Percentiles rank a stretch among this genome's conserved stretches.
phyloP scores from a whole-genome alignment of 2,888 invertebrate species.

The Osmoderma eremita region DNA sequence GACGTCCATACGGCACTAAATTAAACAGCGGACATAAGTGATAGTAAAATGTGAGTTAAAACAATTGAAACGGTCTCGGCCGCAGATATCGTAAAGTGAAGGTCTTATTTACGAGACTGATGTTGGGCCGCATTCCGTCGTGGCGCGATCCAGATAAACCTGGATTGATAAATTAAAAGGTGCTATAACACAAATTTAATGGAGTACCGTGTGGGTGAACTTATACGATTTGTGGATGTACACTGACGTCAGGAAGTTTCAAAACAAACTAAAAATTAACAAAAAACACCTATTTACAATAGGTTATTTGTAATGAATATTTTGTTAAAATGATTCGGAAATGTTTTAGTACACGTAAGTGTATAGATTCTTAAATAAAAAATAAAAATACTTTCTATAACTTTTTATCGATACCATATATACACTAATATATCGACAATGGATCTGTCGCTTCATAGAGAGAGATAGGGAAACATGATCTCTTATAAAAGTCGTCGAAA shows the following conservation, averaged over 20 bases:
- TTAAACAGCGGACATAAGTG: constrained; percentile 45
- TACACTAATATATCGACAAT: not conserved
- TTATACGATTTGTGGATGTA: constrained; percentile 13
- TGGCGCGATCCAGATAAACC: constrained; percentile 49
- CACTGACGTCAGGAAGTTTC: constrained; percentile 12
- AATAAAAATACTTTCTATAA: not conserved
- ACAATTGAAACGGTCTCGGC: constrained; percentile 47
- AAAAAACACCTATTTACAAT: no score
- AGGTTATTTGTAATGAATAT: no score
- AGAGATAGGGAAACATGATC: constrained; percentile 10
- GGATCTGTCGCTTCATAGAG: not conserved
- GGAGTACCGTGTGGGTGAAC: constrained; percentile 49
- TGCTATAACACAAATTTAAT: constrained; percentile 53
- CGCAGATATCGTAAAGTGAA: constrained; percentile 46
- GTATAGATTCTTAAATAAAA: not conserved
- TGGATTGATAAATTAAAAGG: constrained; percentile 53
- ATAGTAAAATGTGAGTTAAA: constrained; percentile 46
- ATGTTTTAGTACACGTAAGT: not conserved
- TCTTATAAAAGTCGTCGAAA: constrained; percentile 31
- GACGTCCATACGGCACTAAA: constrained; percentile 41
- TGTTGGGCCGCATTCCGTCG: constrained; percentile 44
- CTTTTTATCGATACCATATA: not conserved
- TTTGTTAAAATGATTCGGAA: no score
- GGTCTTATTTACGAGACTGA: constrained; percentile 50
- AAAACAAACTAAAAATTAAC: not conserved